Base-by-base conservation (phyloP, 1,140 invertebrate genomes). In the Drosophila orena region DNA sequence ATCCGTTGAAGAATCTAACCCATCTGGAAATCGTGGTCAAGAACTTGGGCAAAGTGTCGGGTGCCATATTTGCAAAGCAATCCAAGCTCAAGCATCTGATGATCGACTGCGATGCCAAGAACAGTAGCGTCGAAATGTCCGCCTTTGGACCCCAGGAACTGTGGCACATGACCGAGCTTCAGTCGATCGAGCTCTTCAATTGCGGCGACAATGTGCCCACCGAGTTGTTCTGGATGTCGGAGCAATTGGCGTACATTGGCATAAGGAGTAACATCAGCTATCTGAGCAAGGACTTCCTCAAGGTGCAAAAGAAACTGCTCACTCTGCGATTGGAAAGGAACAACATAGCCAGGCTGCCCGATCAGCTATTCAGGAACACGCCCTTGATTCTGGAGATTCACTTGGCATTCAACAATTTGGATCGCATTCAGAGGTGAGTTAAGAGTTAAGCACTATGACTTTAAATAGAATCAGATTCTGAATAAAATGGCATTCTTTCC, bases 191-290 rank as follows among this genome's bases (percentile, higher is more conserved):
- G 44, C 22, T 89, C 3, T 79, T 78, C 42, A 84, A 90, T 7
- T 89, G 84, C 14, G 84, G 85, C 0, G 84, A 90, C 5, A 84
- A 84, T 62, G 77, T 89, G 35, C 84, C 84, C 0, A 74, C 77
- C 0, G 80, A 90, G n/a, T 10, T 89, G 8, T 89, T 89, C 30
- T 90, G 85, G 84, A 90, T 80, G 42, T 74, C 79, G 0, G 77
- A 84, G 37, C 58, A 90, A 4, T 58, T 89, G 11, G 75, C 73
- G 10, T 90, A 80, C 35, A 77, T 89, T 0, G 80, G 80, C 46
- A 89, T 89, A 3, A 55, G 69, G 1, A 90, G 85, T 42, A 90
- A 90, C 42, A 90, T 89, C 0, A 89, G 85, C 22, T 90, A 90
- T 8, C 27, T 89, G 7, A 78, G 80, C 54, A 77, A 66, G 15